These are phyloP conservation scores for Corythornis vintsioides DNA, from an alignment of 2,113 vertebrate species.

Conservation along the genomic window DNA sequence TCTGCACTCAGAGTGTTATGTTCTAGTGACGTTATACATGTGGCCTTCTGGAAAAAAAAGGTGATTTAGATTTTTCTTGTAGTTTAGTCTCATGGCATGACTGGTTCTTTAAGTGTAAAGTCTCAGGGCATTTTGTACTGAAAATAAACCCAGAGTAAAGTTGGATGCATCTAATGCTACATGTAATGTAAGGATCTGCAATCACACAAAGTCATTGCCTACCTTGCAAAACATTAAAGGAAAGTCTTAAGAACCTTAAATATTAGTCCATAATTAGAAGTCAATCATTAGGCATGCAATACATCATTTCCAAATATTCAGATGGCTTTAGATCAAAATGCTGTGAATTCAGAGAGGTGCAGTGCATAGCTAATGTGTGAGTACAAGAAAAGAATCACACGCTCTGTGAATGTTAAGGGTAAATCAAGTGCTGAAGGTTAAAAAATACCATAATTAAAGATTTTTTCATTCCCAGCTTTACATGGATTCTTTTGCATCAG, in stretches of 20 bases:
- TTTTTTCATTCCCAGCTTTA: neutral
- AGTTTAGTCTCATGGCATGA: neutral
- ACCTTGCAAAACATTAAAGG: neutral
- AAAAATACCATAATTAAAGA: neutral
- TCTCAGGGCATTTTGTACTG: neutral
- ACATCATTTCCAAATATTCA: neutral
- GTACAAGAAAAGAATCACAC: neutral
- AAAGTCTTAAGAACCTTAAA: neutral
- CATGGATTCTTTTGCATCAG: neutral
- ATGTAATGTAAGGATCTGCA: neutral
- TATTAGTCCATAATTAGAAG: neutral
- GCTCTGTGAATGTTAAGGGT: neutral
- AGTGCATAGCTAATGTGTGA: neutral
- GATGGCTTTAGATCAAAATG: neutral
- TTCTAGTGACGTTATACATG: neutral
- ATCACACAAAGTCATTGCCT: neutral
- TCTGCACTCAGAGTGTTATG: neutral
- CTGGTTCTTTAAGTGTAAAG: neutral
- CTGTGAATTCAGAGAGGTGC: neutral
- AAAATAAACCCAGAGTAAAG: neutral
- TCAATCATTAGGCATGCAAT: neutral
- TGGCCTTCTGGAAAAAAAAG: neutral
- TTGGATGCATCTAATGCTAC: neutral
- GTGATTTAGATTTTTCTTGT: neutral
- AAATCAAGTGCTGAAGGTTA: neutral